Evolutionary conservation across 2,113 vertebrate genomes (phyloP), one percentile per base, ranked within the genome.

Genomic region (Benitochromis conjunctus): DNA sequence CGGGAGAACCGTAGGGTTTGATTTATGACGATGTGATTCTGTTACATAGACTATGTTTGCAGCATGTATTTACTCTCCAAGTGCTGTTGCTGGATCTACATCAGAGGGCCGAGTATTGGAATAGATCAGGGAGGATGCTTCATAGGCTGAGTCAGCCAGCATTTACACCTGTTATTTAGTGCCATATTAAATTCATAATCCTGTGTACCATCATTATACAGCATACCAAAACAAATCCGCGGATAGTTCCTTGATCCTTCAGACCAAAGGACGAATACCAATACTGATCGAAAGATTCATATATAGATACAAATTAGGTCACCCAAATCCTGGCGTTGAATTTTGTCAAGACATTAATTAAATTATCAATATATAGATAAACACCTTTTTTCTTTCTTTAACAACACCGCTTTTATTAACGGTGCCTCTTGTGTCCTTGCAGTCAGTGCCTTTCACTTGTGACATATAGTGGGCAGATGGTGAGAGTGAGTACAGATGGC

Each of bases 81-180:
- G 79, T 69, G 86, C 90, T 90, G 91, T 87, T 51, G 91, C 92
- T 95, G 93, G 93, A 95, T 86, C 88, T 57, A 91, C 93, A 91
- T 93, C 94, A 93, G 89, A 94, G 84, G 77, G 43, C 43, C 54
- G 26, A 69, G 82, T 74, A 34, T 86, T 90, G 92, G 88, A 93
- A 90, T 91, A 91, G 92, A 91, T 92, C 78, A 9, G 81, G 53
- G 54, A 88, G 76, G 90, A 90, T 86, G 83, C 81, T 90, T 91
- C 62, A 79, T 71, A 54, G 88, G 80, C 86, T 92, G 93, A 93
- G 79, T 94, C 89, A 89, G 91, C 84, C 77, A 53, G 74, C 76
- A 92, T 91, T 91, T 69, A 90, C 95, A 95, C 95, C 94, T 94
- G 95, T 94, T 95, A 92, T 94, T 95, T 93, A 94, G 89, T 81